These are phyloP conservation scores for Tringa solitaria DNA, from an alignment of 2,113 vertebrate species.

Conservation along the genomic window DNA sequence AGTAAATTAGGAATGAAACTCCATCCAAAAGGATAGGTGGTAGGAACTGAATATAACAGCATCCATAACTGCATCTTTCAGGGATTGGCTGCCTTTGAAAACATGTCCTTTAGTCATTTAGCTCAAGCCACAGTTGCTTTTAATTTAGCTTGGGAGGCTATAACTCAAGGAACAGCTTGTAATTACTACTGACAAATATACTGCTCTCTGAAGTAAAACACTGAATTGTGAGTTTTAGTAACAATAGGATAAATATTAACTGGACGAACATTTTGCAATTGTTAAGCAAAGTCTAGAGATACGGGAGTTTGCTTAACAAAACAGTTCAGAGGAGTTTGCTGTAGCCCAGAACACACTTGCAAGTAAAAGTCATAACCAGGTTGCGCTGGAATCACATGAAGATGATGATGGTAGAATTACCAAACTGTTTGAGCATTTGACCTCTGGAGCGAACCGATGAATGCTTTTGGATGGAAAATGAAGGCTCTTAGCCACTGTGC, in stretches of 20 bases:
- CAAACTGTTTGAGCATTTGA: conserved; percentile 1
- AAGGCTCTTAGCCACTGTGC: neutral
- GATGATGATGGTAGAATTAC: neutral
- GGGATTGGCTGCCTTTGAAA: neutral
- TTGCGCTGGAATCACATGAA: neutral
- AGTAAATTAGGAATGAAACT: neutral
- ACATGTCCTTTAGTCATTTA: neutral
- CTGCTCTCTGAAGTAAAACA: neutral
- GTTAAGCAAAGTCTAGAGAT: conserved; percentile 56
- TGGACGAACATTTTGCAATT: conserved; percentile 30
- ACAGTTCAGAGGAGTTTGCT: neutral
- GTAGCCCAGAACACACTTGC: neutral
- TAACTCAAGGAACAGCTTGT: neutral
- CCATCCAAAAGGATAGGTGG: neutral
- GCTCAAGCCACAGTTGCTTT: conserved; percentile 21
- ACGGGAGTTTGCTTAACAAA: neutral
- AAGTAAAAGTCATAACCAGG: neutral
- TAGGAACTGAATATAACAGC: neutral
- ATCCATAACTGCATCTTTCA: neutral
- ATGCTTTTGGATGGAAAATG: neutral
- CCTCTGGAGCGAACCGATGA: conserved; percentile 3
- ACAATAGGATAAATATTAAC: conserved; percentile 57
- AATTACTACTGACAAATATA: neutral
- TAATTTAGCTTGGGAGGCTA: conserved; percentile 1
- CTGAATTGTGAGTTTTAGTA: neutral